Base-by-base conservation (phyloP, 2,113 vertebrate species). In the Phrynocephalus versicolor region DNA sequence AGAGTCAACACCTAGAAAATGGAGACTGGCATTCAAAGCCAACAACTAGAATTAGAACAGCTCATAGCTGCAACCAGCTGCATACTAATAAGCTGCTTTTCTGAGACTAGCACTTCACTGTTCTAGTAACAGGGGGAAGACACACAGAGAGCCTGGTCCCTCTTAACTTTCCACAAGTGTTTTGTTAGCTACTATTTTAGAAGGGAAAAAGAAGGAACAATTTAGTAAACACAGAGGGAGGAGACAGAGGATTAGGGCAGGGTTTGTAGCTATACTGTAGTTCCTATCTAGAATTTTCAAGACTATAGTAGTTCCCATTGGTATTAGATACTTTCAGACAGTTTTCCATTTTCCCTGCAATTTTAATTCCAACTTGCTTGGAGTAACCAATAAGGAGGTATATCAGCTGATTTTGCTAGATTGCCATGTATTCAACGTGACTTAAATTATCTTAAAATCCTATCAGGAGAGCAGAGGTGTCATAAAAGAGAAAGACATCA, bases 11-110 rank as follows among this genome's bases (percentile, higher is more conserved):
- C 19, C 64, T 84, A 65, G 79, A 83, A 86, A n/a, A 6, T 35
- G 55, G 10, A 65, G 73, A 6, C 2, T 84, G 1, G 7, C 85
- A 62, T 89, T 83, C 87, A 78, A 89, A 88, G 39, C 1, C 78
- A 33, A 27, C 74, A 60, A 27, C 82, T 30, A 85, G 16, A 91
- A 88, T 39, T 1, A 0, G 76, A 90, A 80, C 16, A 87, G n/a
- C n/a, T n/a, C 58, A 3, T 14, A 87, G 67, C 6, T 79, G 35
- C 1, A 85, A 1, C 16, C 41, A 4, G 74, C 90, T 69, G 71
- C 2, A 65, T 19, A 15, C 69, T 84, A 89, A n/a, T 15, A 25
- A 64, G 69, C 69, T 82, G 51, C 1, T 75, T 39, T 39, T 7
- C 0, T 30, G 21, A 89, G 83, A 90, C 64, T 39, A 27, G 0